A percentile compares a stretch with the other conserved stretches of the same genome.
Conservation (phyloP, 1,140 invertebrate species). For the Cardiocondyla obscurior region DNA sequence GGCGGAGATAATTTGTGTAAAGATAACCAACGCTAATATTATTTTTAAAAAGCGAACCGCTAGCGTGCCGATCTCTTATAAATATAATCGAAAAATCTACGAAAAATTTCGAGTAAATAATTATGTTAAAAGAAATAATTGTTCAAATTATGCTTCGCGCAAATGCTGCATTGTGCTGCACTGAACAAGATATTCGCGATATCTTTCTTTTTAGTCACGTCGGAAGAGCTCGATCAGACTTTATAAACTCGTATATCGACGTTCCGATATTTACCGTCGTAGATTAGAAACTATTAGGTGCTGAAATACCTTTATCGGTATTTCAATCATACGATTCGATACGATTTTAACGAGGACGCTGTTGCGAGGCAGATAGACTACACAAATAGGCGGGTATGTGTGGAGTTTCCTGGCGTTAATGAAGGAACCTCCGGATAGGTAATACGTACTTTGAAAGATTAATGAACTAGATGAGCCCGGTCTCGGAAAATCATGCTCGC, state of each 20-base stretch:
- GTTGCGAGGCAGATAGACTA: constrained; percentile 23
- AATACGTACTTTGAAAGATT: constrained; percentile 58
- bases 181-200: neutral
- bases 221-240: neutral
- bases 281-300: constrained; percentile 18
- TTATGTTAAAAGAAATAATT: neutral
- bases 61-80: neutral
- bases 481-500: constrained; percentile 48
- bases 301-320: constrained; percentile 24
- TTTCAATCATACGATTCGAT: constrained; percentile 42
- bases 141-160: neutral
- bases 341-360: constrained; percentile 48
- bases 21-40: neutral
- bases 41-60: neutral
- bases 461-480: constrained; percentile 43
- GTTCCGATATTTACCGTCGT: neutral
- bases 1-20: neutral
- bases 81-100: neutral
- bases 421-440: neutral
- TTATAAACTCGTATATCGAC: neutral
- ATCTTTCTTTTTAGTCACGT: neutral
- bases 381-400: constrained; percentile 15
- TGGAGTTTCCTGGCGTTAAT: constrained; percentile 47
- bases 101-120: neutral
- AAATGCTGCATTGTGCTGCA: too few species aligned